Conservation (phyloP, 2,888 invertebrate genomes). For the Unio delphinus region DNA sequence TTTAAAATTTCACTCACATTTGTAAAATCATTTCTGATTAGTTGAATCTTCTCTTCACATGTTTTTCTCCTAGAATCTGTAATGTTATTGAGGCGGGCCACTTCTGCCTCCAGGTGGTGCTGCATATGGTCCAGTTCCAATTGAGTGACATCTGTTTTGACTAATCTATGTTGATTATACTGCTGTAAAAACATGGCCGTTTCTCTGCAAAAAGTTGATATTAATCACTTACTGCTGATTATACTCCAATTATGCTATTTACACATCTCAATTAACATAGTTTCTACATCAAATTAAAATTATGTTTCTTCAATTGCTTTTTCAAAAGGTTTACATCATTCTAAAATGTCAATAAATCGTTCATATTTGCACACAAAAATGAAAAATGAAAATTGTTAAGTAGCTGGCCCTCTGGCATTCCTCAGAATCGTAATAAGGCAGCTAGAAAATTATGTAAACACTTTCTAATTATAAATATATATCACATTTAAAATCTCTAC, state of each 20-base stretch:
- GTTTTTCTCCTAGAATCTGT: constrained; percentile 51
- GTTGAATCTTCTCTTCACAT: constrained; percentile 49
- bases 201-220: constrained; percentile 35
- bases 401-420: too few species aligned
- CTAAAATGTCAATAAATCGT: too few species aligned
- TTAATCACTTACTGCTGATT: background rate
- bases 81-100: constrained; percentile 56
- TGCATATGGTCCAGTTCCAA: constrained; percentile 64
- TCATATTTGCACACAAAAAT: too few species aligned
- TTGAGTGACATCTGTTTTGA: constrained; percentile 52
- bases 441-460: too few species aligned
- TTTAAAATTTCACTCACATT: constrained; percentile 27
- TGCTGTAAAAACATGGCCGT: constrained; percentile 52
- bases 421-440: too few species aligned
- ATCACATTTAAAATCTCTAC: too few species aligned
- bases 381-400: too few species aligned
- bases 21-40: constrained; percentile 45
- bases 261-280: too few species aligned
- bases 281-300: too few species aligned
- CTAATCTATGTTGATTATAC: constrained; percentile 55
- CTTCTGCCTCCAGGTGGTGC: constrained; percentile 54
- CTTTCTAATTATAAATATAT: too few species aligned
- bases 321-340: background rate
- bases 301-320: too few species aligned
- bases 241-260: background rate